Evolutionary conservation across 2,113 vertebrate species (phyloP), one percentile per base, ranked within the genome.

Genomic region (Hippocampus abdominalis): DNA sequence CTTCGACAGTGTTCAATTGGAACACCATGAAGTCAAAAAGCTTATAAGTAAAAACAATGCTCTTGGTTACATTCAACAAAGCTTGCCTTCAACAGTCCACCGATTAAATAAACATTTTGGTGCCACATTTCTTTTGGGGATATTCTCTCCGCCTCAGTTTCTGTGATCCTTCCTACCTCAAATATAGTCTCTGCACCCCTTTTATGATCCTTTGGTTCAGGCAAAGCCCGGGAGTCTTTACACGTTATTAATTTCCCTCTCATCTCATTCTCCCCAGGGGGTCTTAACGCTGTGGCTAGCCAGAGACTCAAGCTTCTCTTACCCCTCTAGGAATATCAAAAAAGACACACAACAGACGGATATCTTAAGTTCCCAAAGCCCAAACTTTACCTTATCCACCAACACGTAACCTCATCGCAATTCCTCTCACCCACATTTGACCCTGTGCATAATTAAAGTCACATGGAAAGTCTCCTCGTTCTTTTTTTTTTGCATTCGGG

Each of bases 201-300:
- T 71, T 32, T 73, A 71, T 81, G 73, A 83, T 84, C 78, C 79
- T 75, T 56, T 59, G 84, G 56, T 80, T 80, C 77, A 66, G 61
- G 77, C 75, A 80, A 74, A 85, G 81, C 79, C 73, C 81, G 73
- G 84, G 82, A 82, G 76, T 82, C 80, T 68, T 61, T 42, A n/a
- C 84, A 86, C 76, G 73, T 85, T 88, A 88, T 87, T 90, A 78
- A 85, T 87, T 86, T 81, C 82, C 72, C 70, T 87, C 85, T 87
- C 84, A 85, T 90, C 88, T 82, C 48, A 20, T 57, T 2, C 74
- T 80, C 84, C 78, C 84, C 39, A 1, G 79, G 82, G 83, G 75
- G 74, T 77, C 75, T 71, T 76, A 73, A 84, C 68, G 79, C 78
- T 60, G 59, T 60, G 51, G 75, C 69, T 42, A 51, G 71, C 57